Conservation (phyloP, 2,113 vertebrate species). For the Pantherophis guttatus region DNA sequence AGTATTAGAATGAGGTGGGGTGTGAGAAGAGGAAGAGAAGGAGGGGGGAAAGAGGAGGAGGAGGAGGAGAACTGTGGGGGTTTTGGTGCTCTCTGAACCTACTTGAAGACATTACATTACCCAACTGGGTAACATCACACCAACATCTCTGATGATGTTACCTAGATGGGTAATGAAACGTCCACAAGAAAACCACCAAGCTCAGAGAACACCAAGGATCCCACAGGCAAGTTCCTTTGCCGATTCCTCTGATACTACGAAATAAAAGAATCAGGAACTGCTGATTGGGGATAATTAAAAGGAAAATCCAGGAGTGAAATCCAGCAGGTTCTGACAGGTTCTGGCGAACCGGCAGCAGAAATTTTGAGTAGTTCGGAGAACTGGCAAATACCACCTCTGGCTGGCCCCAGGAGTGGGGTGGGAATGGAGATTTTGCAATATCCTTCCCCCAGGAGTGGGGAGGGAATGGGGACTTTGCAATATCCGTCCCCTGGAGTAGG, state of each 20-base stretch:
- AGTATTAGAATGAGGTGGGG: no score
- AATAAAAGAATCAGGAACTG: neutral
- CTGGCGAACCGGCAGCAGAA: no score
- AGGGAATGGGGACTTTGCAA: no score
- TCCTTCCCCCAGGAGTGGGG: no score
- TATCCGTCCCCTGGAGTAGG: no score
- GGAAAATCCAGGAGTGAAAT: neutral
- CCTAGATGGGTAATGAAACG: neutral
- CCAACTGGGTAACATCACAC: neutral
- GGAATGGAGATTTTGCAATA: no score
- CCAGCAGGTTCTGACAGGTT: no score
- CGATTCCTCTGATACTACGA: neutral
- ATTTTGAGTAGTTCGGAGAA: no score
- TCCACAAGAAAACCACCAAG: neutral
- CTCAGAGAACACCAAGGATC: neutral
- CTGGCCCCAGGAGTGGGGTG: no score
- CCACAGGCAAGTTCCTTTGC: neutral
- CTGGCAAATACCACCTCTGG: no score
- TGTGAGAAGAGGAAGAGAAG: neutral
- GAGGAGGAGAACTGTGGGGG: neutral
- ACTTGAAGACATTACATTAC: neutral
- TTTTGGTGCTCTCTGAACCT: neutral
- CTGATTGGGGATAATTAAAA: neutral
- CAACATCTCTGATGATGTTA: neutral
- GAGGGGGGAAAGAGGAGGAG: no score